These are phyloP conservation scores for Aeoliscus strigatus DNA, from an alignment of 2,797 vertebrate species.

Conservation along the genomic window DNA sequence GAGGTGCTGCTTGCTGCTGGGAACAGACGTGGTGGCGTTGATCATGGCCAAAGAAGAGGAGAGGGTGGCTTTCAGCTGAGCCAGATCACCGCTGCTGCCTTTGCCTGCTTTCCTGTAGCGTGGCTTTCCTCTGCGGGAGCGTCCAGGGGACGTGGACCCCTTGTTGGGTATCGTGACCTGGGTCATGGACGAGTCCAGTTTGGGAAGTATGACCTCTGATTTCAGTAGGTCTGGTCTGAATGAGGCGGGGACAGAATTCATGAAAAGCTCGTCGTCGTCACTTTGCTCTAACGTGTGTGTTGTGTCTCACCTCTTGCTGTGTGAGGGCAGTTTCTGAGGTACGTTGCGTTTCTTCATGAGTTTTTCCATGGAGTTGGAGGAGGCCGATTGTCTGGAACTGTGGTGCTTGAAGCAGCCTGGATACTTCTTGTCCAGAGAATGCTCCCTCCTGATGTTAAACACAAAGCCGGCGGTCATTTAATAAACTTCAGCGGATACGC, in stretches of 20 bases:
- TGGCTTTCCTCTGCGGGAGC: constrained; percentile 86
- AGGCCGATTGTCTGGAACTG: constrained; percentile 78
- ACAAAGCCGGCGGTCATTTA: constrained; percentile 31
- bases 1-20: constrained; percentile 71
- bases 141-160: constrained; percentile 87
- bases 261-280: background rate
- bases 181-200: constrained; percentile 86
- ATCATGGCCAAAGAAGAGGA: constrained; percentile 69
- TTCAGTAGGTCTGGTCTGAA: constrained; percentile 91
- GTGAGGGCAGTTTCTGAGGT: constrained; percentile 86
- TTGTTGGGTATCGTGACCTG: constrained; percentile 89
- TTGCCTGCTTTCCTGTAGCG: constrained; percentile 87
- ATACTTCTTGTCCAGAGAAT: constrained; percentile 90
- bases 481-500: constrained; percentile 15
- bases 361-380: constrained; percentile 92
- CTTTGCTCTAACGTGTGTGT: background rate
- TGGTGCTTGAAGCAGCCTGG: constrained; percentile 86
- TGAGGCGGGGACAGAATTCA: constrained; percentile 1
- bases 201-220: constrained; percentile 89
- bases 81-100: constrained; percentile 85
- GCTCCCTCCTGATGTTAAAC: constrained; percentile 81
- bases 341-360: constrained; percentile 94
- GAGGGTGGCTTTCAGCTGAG: constrained; percentile 76
- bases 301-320: constrained; percentile 83
- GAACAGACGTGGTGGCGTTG: constrained; percentile 59